Evolutionary conservation across 2,113 vertebrate species (phyloP).

Genomic region (Bagarius yarrelli): DNA sequence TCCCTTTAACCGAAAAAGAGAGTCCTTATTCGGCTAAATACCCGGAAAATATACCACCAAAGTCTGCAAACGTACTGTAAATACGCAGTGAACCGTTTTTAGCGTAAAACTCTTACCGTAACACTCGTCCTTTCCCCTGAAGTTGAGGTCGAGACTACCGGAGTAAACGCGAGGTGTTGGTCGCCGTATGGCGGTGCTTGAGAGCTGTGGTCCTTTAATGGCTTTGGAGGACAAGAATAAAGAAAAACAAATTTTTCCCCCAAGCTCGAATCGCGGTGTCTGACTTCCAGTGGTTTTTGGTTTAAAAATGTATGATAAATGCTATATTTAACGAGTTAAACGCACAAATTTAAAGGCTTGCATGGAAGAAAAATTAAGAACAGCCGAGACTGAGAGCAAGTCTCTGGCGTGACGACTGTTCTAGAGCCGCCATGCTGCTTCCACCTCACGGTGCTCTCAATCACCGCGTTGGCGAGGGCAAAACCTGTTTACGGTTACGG

Average conservation of each 20-base stretch:
- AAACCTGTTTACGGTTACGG: conserved; percentile 52
- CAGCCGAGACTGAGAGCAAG: conserved; percentile 59
- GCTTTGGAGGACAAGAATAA: conserved; percentile 51
- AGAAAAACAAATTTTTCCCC: conserved; percentile 49
- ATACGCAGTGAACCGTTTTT: not conserved
- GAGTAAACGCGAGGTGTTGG: conserved; percentile 26
- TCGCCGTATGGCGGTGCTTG: conserved; percentile 55
- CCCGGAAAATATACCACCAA: not conserved
- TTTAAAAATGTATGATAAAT: not conserved
- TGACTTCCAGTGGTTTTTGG: not conserved
- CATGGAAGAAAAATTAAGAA: conserved; percentile 42
- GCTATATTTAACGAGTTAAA: not conserved
- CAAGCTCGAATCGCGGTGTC: not conserved
- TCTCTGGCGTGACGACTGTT: conserved; percentile 70
- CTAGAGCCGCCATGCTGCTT: conserved; percentile 77
- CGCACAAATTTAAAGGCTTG: not conserved
- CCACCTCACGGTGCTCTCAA: conserved; percentile 53
- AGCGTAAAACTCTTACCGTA: conserved; percentile 29
- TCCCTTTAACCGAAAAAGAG: not conserved
- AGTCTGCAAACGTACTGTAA: too few relatives aligned
- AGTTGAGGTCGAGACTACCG: conserved; percentile 13
- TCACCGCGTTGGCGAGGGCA: conserved; percentile 56
- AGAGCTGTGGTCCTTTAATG: conserved; percentile 51
- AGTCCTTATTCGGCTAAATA: not conserved
- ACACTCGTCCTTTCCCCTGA: conserved; percentile 12